Base-by-base conservation (phyloP, 2,888 invertebrate species). In the Drosophila neotestacea region DNA sequence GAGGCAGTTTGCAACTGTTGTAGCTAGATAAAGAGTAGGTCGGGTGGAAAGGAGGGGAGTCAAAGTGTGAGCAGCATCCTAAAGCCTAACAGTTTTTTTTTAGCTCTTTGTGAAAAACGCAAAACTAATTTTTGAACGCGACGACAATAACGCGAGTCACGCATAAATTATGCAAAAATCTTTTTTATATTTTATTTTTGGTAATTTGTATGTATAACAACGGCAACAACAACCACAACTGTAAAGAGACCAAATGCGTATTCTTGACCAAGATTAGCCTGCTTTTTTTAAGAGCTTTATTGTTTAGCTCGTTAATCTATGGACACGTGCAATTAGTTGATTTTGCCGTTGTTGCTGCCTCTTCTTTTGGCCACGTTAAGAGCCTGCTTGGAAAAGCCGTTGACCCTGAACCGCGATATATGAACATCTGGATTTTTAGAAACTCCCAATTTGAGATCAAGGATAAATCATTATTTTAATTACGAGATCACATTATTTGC, bases 161-260 rank as follows among this genome's bases (percentile, higher is more conserved):
- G 81, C 71, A 82, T 80, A 75, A 78, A 77, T 86, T 81, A 86
- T 81, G 76, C 82, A 84, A 72, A 79, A 56, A 56, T 46, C 36
- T 30, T 16, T 13, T 41, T 16, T n/a, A 7, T 28, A 36, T 56
- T 16, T 46, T 11, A 56, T 27, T 56, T 68, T 75, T 59, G 36
- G 56, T 60, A 70, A 65, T 67, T 75, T 66, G 63, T 50, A 61
- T 70, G 61, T 64, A 73, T 46, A 59, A 28, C 54, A 34, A 50
- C 46, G 28, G 1, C 51, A 34, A n/a, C 51, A 9, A 42, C 39
- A 36, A 39, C 22, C 28, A 2, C 44, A 28, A 6, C 32, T 44
- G 27, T 58, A 28, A 32, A 38, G 30, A 46, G 44, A 55, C 32
- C 64, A 22, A 39, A 55, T 46, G 51, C 69, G 39, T 59, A 79